Evolutionary conservation across 1,140 invertebrate genomes (phyloP), one percentile per base, ranked within the genome.

Genomic region (Aphidius ervi): DNA sequence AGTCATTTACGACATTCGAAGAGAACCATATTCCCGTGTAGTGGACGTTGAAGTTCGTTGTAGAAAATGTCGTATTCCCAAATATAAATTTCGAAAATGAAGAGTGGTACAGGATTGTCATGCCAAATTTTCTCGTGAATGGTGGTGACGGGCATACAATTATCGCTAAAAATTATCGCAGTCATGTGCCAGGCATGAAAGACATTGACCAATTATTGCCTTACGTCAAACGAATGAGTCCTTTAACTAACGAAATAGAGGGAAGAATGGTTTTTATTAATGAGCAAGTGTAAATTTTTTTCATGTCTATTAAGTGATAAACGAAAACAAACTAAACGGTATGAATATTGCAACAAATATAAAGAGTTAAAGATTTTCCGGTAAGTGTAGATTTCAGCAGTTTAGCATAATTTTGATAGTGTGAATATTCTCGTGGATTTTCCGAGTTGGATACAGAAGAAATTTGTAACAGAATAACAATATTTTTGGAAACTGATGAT

Each of bases 131-230:
- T 67, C 71, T 92, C 7, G 80, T 85, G 2, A 72, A 77, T 3
- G 89, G 88, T 7, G 89, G 89, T 10, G 88, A 91, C 66, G 86
- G 85, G 6, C 82, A 76, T 62, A 10, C 55, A 0, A 46, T 65
- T 9, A 68, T 77, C 16, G 47, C 53, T 5, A 52, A 64, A 2
- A 63, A 65, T 5, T 62, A 67, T 47, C 63, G 69, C 9, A 75
- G 71, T 60, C 70, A 68, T 23, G 9, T 63, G 52, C 20, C 62
- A 2, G 74, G 74, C 9, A 23, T 42, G 5, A 9, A 60, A 0
- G 74, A 76, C 20, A 54, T 66, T 8, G 67, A 72, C 39, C 16
- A 47, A 2, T 45, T 75, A 0, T 41, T 58, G 0, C 49, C 69
- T 5, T 76, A 71, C 5, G 56, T 74, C 10, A 52, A 57, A 9